Evolutionary conservation across 2,797 vertebrate genomes (phyloP), one percentile per base, ranked within the genome.

Genomic region (Syngnathus rostellatus): DNA sequence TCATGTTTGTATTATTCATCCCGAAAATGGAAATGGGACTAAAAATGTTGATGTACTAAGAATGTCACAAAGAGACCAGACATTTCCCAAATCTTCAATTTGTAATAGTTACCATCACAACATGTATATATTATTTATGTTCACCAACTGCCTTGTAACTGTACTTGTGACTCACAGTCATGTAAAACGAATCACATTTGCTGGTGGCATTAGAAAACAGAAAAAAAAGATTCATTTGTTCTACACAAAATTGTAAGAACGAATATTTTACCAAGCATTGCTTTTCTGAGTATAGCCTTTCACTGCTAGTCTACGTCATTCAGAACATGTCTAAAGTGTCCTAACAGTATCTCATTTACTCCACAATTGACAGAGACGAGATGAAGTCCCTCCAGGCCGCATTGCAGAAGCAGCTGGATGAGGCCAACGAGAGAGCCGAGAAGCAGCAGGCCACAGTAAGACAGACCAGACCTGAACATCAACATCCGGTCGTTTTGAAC

Each of bases 361-460:
- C 86, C 67, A 84, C 82, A 65, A 89, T 83, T 85, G 83, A 82
- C 86, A 99, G 97, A 89, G 93, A 98, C 86, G 95, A 99, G 92
- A 96, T 98, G 94, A 98, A 94, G 89, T 93, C 94, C 82, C 94
- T 99, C 75, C 96, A 99, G 90, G 91, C 93, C 71, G 89, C 94
- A 79, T 91, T 99, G 89, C 94, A 96, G 86, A 97, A 95, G 89
- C 95, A 98, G 84, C 93, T 98, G 89, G 95, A 97, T 79, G 96
- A 98, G 83, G 94, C 94, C 72, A 85, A 92, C 48, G 94, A 96
- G 87, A 93, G 90, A 86, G 94, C 94, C 14, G 95, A 97, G 84
- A 98, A 99, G 82, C 95, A 98, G 83, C 94, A 98, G 85, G 94
- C 95, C 72, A 98, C 95, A 0, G 96, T 98, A 87, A 97, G 94